A percentile compares a stretch with the other conserved stretches of the same genome.
Evolutionary conservation across 2,888 invertebrate genomes (phyloP).

Genomic region (Eristalis arbustorum): DNA sequence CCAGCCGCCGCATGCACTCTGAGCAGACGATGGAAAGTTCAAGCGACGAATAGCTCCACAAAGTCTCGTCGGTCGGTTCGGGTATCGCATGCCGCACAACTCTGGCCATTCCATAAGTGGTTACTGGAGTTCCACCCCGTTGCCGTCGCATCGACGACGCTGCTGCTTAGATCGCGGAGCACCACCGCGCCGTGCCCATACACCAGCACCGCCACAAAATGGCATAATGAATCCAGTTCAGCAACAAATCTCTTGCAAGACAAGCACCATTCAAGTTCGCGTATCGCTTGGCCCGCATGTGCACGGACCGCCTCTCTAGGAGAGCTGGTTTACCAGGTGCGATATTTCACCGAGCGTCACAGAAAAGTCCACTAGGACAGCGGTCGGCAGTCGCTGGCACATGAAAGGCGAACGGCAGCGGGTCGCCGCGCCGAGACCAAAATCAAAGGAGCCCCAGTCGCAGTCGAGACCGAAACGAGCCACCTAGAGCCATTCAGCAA

Average conservation of each 20-base stretch:
- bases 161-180: not conserved
- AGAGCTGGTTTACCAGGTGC: slow-evolving; percentile 66
- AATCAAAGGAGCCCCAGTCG: slow-evolving; percentile 9
- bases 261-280: slow-evolving; percentile 69
- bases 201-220: not conserved
- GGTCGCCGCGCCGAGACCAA: slow-evolving; percentile 4
- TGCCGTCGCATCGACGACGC: not conserved
- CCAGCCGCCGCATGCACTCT: not conserved
- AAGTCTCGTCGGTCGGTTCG: not conserved
- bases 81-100: not conserved
- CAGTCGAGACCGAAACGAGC: not conserved
- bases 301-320: slow-evolving; percentile 3
- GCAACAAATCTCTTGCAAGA: slow-evolving; percentile 66
- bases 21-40: not conserved
- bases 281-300: slow-evolving; percentile 32
- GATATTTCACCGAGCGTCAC: slow-evolving; percentile 46
- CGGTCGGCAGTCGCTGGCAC: slow-evolving; percentile 36
- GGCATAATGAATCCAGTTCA: slow-evolving; percentile 61
- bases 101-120: not conserved
- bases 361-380: slow-evolving; percentile 35
- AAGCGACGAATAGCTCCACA: not conserved
- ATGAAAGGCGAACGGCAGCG: slow-evolving; percentile 3
- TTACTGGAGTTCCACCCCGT: not conserved
- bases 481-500: slow-evolving; percentile 44
- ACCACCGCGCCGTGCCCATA: not conserved